Conservation (phyloP, 2,797 vertebrate species). For the Gymnothorax javanicus region DNA sequence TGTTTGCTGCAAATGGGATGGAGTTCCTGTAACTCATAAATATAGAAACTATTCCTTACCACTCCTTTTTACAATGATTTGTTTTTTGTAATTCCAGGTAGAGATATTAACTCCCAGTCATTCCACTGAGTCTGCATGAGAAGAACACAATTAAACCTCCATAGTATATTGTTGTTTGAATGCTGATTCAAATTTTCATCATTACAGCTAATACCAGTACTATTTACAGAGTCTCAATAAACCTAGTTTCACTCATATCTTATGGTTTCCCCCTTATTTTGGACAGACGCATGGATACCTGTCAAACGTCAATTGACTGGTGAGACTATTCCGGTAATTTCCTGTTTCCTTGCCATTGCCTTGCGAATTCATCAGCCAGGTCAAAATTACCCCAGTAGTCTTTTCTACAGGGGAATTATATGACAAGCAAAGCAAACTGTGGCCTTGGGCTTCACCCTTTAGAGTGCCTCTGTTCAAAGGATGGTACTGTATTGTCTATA, state of each 20-base stretch:
- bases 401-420: not conserved
- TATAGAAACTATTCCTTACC: not conserved
- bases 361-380: not conserved
- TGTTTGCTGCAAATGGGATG: conserved; percentile 10
- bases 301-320: not conserved
- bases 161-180: not conserved
- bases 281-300: not conserved
- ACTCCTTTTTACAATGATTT: not conserved
- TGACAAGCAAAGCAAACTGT: not conserved
- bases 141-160: not conserved
- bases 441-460: conserved; percentile 9
- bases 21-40: not conserved
- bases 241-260: not conserved
- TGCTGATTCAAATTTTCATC: not conserved
- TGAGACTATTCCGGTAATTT: not conserved
- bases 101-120: not conserved
- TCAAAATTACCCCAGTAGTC: not conserved
- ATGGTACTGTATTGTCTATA: not conserved
- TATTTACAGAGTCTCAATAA: not conserved
- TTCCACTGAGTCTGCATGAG: not conserved
- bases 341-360: not conserved
- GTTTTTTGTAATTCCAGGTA: not conserved
- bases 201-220: not conserved
- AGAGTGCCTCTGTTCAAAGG: not conserved
- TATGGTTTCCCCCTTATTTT: not conserved